These are phyloP conservation scores for Archegozetes longisetosus DNA, from an alignment of 1,140 invertebrate species.

Conservation along the genomic window DNA sequence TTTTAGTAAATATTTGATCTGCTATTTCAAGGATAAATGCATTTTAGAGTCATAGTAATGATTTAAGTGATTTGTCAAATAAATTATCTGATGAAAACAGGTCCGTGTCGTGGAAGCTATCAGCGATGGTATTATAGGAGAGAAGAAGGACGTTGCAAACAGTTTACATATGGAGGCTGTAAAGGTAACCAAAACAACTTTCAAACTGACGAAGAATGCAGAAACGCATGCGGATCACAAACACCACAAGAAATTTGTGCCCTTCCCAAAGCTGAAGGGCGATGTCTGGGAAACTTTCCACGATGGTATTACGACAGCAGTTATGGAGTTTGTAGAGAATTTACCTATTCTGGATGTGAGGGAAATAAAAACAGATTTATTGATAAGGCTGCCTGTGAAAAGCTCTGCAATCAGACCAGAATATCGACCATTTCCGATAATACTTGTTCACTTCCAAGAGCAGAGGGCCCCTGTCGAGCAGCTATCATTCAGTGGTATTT, in stretches of 20 bases:
- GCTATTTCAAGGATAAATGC: no score
- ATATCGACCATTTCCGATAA: conserved; percentile 21
- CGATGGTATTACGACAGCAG: conserved; percentile 56
- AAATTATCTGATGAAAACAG: background rate
- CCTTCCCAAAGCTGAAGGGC: conserved; percentile 51
- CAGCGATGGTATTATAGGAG: conserved; percentile 70
- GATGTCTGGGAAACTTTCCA: conserved; percentile 44
- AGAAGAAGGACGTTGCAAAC: conserved; percentile 44
- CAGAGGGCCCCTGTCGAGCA: conserved; percentile 57
- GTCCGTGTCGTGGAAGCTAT: conserved; percentile 57
- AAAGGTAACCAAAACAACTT: conserved; percentile 72
- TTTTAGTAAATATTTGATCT: no score
- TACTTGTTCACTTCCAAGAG: conserved; percentile 51
- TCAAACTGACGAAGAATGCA: conserved; percentile 60
- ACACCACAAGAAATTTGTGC: conserved; percentile 34
- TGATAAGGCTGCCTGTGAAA: conserved; percentile 54
- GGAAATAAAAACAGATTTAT: conserved; percentile 78
- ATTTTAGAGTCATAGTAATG: background rate
- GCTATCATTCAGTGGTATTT: conserved; percentile 71
- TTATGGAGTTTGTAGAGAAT: conserved; percentile 43
- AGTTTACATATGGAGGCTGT: conserved; percentile 57
- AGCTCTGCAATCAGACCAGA: conserved; percentile 33
- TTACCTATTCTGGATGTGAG: conserved; percentile 42
- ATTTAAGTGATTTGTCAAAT: background rate
- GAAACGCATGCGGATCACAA: conserved; percentile 43